These are phyloP conservation scores for Parazoanthus swiftii DNA, from an alignment of 92 coral and sea anemone genomes.

Conservation along the genomic window DNA sequence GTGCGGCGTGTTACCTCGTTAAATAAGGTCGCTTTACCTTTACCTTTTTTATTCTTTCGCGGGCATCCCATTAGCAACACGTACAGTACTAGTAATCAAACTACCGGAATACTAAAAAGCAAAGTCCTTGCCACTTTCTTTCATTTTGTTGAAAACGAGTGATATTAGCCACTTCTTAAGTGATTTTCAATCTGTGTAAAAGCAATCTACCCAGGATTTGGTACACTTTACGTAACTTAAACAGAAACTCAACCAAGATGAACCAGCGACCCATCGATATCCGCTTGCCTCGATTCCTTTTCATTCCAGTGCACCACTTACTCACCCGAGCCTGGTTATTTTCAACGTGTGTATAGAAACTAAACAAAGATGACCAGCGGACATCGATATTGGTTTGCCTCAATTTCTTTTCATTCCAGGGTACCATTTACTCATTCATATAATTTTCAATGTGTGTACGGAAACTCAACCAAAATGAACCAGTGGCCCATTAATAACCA, in stretches of 20 bases:
- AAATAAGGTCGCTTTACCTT: too few species aligned
- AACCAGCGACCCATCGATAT: conserved; percentile 88
- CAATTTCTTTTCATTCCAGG: neutral
- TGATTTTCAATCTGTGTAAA: neutral
- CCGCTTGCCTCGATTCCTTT: conserved; percentile 87
- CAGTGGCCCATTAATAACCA: conserved; percentile 91
- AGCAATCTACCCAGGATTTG: neutral
- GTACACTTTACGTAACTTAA: too few species aligned
- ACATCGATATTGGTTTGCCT: conserved; percentile 87
- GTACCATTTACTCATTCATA: neutral
- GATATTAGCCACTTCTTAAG: too few species aligned
- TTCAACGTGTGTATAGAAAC: neutral
- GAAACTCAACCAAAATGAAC: conserved; percentile 83
- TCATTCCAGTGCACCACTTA: neutral
- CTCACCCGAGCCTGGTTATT: neutral
- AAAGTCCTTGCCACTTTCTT: too few species aligned
- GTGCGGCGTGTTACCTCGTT: too few species aligned
- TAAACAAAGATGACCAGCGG: conserved; percentile 93
- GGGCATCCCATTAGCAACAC: too few species aligned
- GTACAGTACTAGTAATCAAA: too few species aligned
- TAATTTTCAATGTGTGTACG: neutral
- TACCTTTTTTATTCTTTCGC: too few species aligned
- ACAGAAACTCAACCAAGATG: conserved; percentile 75
- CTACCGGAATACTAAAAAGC: too few species aligned
- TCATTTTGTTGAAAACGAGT: too few species aligned